Evolutionary conservation across 64 coral and sea anemone genomes (phyloP).

Genomic region (Orbicella faveolata): DNA sequence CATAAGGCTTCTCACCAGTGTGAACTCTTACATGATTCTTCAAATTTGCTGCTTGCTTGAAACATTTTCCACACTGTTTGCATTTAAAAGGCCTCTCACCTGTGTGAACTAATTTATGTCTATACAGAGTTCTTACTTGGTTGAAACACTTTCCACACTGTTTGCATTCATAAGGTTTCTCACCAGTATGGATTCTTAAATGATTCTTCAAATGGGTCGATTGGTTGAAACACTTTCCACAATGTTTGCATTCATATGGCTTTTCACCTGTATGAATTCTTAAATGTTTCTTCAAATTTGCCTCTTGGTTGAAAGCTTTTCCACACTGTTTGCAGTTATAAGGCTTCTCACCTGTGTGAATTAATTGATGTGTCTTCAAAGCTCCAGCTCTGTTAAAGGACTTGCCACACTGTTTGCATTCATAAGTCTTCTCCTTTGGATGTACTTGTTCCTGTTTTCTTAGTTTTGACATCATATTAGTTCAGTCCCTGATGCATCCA

Average conservation of each 20-base stretch:
- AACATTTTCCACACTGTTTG: not conserved
- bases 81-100: too few relatives aligned
- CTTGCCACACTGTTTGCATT: not conserved
- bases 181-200: not conserved
- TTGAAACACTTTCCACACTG: not conserved
- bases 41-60: not conserved
- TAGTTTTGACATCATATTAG: too few relatives aligned
- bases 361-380: not conserved
- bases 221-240: not conserved
- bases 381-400: not conserved
- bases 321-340: not conserved
- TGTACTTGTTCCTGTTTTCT: not conserved
- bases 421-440: not conserved
- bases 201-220: not conserved
- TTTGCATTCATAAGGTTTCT: not conserved
- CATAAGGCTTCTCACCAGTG: conserved; percentile 6
- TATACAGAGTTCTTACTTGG: not conserved
- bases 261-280: not conserved
- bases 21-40: not conserved
- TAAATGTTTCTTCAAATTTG: not conserved
- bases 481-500: too few relatives aligned
- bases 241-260: not conserved
- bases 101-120: not conserved
- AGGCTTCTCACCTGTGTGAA: not conserved
- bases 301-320: not conserved